Base-by-base conservation (phyloP, 2,797 vertebrate species). In the Falco cherrug region DNA sequence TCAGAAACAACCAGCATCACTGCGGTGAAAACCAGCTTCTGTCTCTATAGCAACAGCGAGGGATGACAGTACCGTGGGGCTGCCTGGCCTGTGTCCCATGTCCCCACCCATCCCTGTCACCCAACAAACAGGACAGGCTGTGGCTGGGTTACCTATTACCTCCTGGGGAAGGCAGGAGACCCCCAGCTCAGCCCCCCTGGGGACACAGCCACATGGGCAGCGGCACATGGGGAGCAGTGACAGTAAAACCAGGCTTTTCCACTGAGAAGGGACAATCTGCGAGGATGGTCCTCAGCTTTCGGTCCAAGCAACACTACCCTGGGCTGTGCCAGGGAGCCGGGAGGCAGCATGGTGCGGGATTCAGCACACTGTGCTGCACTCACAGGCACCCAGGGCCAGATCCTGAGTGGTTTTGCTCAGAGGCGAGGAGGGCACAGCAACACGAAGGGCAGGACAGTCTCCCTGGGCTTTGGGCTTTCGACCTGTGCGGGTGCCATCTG, bases 11-110 rank as follows among this genome's bases (percentile, higher is more conserved):
- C 45, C 83, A 41, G 71, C 59, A 47, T 37, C 3, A 0, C 74
- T 71, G 64, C 12, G 2, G 57, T 8, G 19, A 37, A 70, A 68
- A 24, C 10, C 82, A 51, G 82, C 89, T 81, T 84, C 89, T 73
- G 70, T 97, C 94, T 89, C 95, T 89, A 93, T 94, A 86, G 96
- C 94, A 97, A 97, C 97, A 74, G 35, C 3, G 4, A n/a, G 65
- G 71, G 76, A 78, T 73, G 95, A 84, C 3, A 16, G 75, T 63
- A 37, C 68, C 0, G 1, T 6, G 65, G 51, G 73, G 83, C 64
- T 59, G 56, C 35, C 33, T 4, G 6, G 29, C 78, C 47, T 4
- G 1, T 71, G 89, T 76, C 78, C 82, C 16, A 1, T 73, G 11
- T 77, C 80, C 69, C 76, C 41, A 22, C 37, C 21, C 0, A 0